Base-by-base conservation (phyloP, 2,797 vertebrate species). In the Sitta carolinensis region DNA sequence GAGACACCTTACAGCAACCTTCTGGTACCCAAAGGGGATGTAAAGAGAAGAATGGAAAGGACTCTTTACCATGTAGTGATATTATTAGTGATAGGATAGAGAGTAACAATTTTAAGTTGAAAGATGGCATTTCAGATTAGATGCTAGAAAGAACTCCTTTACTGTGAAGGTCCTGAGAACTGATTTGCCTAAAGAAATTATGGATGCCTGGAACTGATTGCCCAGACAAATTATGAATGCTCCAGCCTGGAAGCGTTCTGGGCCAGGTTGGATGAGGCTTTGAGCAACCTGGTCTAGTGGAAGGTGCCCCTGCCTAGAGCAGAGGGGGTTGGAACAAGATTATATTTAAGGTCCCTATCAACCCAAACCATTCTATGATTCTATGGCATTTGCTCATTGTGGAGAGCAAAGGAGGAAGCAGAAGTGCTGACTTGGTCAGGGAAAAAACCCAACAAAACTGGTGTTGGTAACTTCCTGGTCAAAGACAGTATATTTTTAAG, bases 351-450 rank as follows among this genome's bases (percentile, higher is more conserved):
- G 5, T 11, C 15, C 1, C 8, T 76, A 83, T 26, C 16, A 69
- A 68, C 6, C 12, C 29, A 43, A 88, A 40, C 3, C 29, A 25
- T 58, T 87, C 17, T 36, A 3, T 36, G 26, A 30, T 36, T 74
- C 45, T 29, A 10, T 23, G 8, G 17, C 43, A 27, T 70, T 38
- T 20, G 7, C 19, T 84, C 22, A 17, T 48, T n/a, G 15, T 9
- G 17, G 27, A 61, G 8, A 89, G 30, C n/a, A 78, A 77, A 86
- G 30, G 40, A 89, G 42, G 72, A 94, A 93, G 70, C n/a, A 38
- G 42, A 92, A 93, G 47, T 52, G 11, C 29, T 34, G 38, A 76
- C 29, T 40, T 51, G 27, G n/a, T 62, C 26, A 21, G 32, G 3
- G 6, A 6, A 30, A 38, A 59, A 34, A 19, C 8, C 6, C 18